Evolutionary conservation across 2,888 invertebrate species (phyloP).

Genomic region (Tethea ocularis): DNA sequence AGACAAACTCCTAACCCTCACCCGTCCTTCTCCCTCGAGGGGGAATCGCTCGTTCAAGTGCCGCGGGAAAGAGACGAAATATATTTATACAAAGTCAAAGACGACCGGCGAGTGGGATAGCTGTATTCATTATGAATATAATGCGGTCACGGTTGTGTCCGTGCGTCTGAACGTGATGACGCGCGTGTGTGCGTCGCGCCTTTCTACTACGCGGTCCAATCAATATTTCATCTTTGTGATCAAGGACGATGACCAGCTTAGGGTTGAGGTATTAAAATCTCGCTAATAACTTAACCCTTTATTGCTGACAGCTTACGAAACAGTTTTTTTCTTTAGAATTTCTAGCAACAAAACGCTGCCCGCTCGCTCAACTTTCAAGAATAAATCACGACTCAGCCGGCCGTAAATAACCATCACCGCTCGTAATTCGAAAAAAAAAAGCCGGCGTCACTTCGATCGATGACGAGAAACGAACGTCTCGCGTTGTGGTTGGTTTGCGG

Average conservation of each 20-base stretch:
- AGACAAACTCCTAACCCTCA: constrained; percentile 78
- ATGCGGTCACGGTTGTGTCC: constrained; percentile 79
- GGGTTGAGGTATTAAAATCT: background rate
- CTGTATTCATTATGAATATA: constrained; percentile 84
- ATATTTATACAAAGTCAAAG: constrained; percentile 84
- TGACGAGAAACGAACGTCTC: constrained; percentile 75
- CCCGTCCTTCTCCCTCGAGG: constrained; percentile 70
- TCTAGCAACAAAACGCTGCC: background rate
- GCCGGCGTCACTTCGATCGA: constrained; percentile 66
- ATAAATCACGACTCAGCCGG: constrained; percentile 32
- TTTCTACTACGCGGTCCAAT: constrained; percentile 72
- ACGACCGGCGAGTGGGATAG: constrained; percentile 81
- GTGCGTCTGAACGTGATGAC: constrained; percentile 66
- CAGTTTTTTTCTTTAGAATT: constrained; percentile 12
- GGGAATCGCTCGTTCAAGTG: constrained; percentile 64
- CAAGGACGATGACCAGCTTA: constrained; percentile 31
- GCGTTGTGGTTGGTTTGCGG: constrained; percentile 86
- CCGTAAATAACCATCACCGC: constrained; percentile 42
- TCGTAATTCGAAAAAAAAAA: constrained; percentile 67
- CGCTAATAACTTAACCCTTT: constrained; percentile 19
- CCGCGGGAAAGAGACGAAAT: constrained; percentile 74
- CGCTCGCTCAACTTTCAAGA: constrained; percentile 22
- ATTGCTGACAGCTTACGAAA: constrained; percentile 18
- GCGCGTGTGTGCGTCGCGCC: constrained; percentile 69
- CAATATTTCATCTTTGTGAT: constrained; percentile 80